Evolutionary conservation across 2,888 invertebrate species (phyloP).

Genomic region (Pandemis corylana): DNA sequence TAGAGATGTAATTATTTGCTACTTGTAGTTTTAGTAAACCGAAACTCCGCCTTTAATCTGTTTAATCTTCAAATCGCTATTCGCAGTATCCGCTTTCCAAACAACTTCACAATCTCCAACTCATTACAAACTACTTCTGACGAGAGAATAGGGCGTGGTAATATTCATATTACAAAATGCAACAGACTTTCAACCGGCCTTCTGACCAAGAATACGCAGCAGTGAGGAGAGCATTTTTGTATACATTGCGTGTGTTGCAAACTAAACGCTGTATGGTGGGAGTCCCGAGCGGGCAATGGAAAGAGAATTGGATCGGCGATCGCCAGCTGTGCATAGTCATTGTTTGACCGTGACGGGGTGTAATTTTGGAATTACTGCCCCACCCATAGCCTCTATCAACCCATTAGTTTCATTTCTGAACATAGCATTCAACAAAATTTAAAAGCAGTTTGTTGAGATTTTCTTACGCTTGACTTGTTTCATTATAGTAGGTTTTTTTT

Average conservation of each 20-base stretch:
- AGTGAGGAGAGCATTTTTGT: not conserved
- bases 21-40: too few relatives aligned
- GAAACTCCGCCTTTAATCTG: not conserved
- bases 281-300: too few relatives aligned
- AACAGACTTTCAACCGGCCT: not conserved
- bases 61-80: not conserved
- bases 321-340: too few relatives aligned
- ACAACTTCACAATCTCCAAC: slow-evolving; percentile 14
- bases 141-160: slow-evolving; percentile 11
- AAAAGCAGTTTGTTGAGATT: not conserved
- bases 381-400: not conserved
- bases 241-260: not conserved
- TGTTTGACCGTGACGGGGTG: too few relatives aligned
- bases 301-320: too few relatives aligned
- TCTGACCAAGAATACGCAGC: not conserved
- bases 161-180: not conserved
- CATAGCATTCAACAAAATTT: not conserved
- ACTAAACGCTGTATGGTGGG: not conserved
- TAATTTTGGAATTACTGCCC: too few relatives aligned
- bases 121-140: slow-evolving; percentile 2
- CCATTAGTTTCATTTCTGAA: not conserved
- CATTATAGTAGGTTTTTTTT: not conserved
- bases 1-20: too few relatives aligned
- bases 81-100: not conserved
- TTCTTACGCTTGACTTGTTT: not conserved